phyloP scores from a whole-genome alignment of 2,797 vertebrate genomes.

The Hyperoplus lanceolatus region DNA sequence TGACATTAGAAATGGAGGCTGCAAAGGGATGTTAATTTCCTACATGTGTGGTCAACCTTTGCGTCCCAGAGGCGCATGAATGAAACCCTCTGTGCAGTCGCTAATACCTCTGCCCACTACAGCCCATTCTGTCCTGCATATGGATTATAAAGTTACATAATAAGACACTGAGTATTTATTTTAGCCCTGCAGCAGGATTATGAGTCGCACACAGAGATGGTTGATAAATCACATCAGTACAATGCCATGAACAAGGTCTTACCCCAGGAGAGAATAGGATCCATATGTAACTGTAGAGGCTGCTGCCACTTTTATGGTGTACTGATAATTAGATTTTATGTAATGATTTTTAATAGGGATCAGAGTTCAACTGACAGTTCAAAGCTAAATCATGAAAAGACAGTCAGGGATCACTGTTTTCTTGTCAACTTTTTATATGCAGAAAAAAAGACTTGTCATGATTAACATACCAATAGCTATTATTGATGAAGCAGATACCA shows the following conservation, averaged over 20 bases:
- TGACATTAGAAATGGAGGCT: constrained; percentile 3
- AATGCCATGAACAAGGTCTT: neutral
- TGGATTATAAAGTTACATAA: constrained; percentile 84
- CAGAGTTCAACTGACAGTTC: neutral
- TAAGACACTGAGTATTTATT: constrained; percentile 75
- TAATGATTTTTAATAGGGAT: neutral
- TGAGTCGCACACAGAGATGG: constrained; percentile 39
- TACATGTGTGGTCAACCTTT: neutral
- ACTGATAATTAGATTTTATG: neutral
- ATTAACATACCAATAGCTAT: too few relatives aligned
- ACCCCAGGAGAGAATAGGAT: constrained; percentile 4
- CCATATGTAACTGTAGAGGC: neutral
- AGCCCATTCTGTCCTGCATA: constrained; percentile 46
- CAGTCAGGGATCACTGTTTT: too few relatives aligned
- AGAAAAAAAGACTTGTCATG: too few relatives aligned
- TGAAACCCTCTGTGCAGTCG: constrained; percentile 16
- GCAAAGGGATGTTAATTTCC: neutral
- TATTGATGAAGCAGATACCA: too few relatives aligned
- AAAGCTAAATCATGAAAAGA: neutral
- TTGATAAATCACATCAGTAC: constrained; percentile 38
- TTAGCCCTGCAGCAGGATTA: constrained; percentile 75
- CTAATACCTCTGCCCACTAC: constrained; percentile 22
- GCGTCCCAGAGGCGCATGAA: constrained; percentile 3
- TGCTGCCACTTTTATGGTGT: neutral
- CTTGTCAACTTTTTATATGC: too few relatives aligned